phyloP scores from a whole-genome alignment of 2,888 invertebrate species.

The Deilephila porcellus region DNA sequence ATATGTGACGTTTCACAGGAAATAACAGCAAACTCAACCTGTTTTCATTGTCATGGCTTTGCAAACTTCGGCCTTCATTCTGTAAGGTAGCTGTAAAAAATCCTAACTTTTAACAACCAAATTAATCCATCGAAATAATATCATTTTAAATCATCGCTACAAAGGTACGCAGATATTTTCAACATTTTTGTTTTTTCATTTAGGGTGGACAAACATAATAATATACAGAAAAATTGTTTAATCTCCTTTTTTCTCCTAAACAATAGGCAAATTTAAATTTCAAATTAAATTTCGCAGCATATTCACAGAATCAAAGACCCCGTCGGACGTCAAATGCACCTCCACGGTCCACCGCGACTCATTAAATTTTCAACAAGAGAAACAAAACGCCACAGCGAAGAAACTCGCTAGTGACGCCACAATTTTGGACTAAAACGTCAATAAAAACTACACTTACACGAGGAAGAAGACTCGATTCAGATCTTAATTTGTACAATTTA shows the following conservation, averaged over 20 bases:
- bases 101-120: background rate
- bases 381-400: conserved; percentile 29
- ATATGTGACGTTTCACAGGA: conserved; percentile 12
- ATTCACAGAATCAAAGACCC: conserved; percentile 32
- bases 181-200: no score
- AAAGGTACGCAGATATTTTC: no score
- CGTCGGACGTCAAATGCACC: conserved; percentile 40
- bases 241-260: no score
- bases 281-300: background rate
- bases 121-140: background rate
- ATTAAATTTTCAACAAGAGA: conserved; percentile 49
- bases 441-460: conserved; percentile 69
- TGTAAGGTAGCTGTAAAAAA: background rate
- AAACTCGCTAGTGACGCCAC: conserved; percentile 27
- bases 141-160: background rate
- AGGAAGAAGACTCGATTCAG: conserved; percentile 74
- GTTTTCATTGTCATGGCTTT: conserved; percentile 2
- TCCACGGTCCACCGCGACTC: conserved; percentile 24
- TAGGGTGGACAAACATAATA: no score
- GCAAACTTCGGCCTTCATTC: background rate
- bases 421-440: conserved; percentile 65
- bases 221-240: no score
- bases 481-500: conserved; percentile 80
- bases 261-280: no score
- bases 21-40: background rate